These are phyloP conservation scores for Gila robusta DNA, from an alignment of 2,797 vertebrate species.

Conservation along the genomic window DNA sequence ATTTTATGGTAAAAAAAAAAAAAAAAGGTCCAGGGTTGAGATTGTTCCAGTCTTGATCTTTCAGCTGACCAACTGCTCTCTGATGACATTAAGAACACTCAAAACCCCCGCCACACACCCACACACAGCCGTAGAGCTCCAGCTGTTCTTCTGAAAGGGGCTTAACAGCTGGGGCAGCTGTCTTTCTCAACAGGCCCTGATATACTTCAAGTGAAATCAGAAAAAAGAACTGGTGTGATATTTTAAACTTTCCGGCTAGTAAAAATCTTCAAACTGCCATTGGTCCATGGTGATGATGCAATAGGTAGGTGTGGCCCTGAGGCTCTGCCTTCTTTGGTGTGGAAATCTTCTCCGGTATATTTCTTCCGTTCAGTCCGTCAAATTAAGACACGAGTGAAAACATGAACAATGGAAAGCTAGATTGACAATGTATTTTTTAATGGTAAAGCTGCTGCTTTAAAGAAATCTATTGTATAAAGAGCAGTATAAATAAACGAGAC, in stretches of 20 bases:
- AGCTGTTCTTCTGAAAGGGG: slow-evolving; percentile 57
- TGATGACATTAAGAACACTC: slow-evolving; percentile 60
- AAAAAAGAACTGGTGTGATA: neutral
- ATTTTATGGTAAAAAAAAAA: neutral
- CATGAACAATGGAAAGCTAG: neutral
- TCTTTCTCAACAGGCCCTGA: slow-evolving; percentile 4
- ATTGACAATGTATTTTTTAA: neutral
- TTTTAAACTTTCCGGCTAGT: neutral
- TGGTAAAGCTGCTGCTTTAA: neutral
- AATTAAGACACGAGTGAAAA: neutral
- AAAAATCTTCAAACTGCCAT: neutral
- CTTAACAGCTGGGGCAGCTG: slow-evolving; percentile 58
- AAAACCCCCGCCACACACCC: slow-evolving; percentile 30
- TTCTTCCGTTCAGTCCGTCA: neutral
- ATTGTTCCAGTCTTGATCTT: slow-evolving; percentile 51
- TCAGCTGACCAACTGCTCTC: slow-evolving; percentile 61
- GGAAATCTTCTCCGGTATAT: neutral
- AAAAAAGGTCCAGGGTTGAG: slow-evolving; percentile 26
- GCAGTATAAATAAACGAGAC: neutral
- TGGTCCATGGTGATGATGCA: neutral
- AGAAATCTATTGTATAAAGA: neutral
- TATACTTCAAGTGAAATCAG: neutral
- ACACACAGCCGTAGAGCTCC: slow-evolving; percentile 51
- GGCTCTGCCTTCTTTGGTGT: neutral
- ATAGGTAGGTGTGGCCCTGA: neutral